Evolutionary conservation across 64 coral and sea anemone genomes (phyloP).

Genomic region (Porites australiensis): DNA sequence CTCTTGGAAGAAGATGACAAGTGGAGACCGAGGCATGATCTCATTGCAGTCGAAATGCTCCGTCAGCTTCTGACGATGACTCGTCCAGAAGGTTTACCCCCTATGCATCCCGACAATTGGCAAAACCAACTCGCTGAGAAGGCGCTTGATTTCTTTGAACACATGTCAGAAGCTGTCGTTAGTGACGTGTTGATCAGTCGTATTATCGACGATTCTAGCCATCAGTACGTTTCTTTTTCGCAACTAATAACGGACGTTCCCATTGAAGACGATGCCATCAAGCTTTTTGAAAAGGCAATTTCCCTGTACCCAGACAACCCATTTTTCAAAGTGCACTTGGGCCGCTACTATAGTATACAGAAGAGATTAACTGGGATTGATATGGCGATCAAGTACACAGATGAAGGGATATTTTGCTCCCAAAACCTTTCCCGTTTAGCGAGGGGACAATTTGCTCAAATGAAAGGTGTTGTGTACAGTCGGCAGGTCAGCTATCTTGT

Average conservation of each 20-base stretch:
- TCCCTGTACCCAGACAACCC: conserved; percentile 54
- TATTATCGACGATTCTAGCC: conserved; percentile 10
- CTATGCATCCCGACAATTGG: conserved; percentile 59
- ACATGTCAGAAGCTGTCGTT: conserved; percentile 48
- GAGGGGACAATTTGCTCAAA: conserved; percentile 69
- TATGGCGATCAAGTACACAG: conserved; percentile 10
- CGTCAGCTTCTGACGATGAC: conserved; percentile 28
- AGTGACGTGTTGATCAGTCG: conserved; percentile 50
- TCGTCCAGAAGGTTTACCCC: not conserved
- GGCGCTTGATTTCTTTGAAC: conserved; percentile 29
- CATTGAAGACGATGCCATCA: conserved; percentile 49
- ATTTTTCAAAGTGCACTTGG: conserved; percentile 74
- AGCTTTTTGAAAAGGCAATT: conserved; percentile 71
- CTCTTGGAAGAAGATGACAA: conserved; percentile 69
- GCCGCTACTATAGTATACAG: conserved; percentile 67
- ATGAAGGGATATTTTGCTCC: conserved; percentile 1
- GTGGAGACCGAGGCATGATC: conserved; percentile 71
- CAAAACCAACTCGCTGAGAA: conserved; percentile 48
- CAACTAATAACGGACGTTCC: conserved; percentile 42
- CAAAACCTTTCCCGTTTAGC: not conserved
- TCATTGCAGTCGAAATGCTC: conserved; percentile 51
- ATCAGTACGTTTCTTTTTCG: too few relatives aligned
- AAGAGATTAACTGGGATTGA: conserved; percentile 46
- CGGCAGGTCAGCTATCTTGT: conserved; percentile 39
- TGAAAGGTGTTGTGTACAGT: conserved; percentile 81